Evolutionary conservation across 2,888 invertebrate species (phyloP), one percentile per base, ranked within the genome.

Genomic region (Sarcophaga subvicina): DNA sequence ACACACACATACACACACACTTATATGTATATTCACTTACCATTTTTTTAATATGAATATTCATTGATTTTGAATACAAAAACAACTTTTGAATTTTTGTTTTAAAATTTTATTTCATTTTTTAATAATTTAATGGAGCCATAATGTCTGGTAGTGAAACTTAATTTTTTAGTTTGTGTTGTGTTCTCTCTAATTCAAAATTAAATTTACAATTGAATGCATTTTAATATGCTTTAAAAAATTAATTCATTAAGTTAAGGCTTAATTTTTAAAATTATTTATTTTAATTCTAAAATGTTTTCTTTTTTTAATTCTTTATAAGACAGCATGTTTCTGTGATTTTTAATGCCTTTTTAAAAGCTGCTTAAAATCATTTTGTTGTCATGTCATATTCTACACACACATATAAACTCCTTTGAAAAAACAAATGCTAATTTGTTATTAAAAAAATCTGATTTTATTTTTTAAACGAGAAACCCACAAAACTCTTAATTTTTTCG

Each of bases 351-450:
- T 77, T 69, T 82, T 80, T 80, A 86, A 86, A 80, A 86, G 75
- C 85, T 60, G 75, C 80, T 83, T 83, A 76, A 86, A 86, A 86
- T 86, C 79, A 80, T 76, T 86, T 80, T 76, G 86, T 86, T 86
- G 86, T 86, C 86, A 86, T 86, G 86, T 83, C 76, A 70, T 17
- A 54, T 71, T 78, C 66, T 75, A 54, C 63, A 37, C 17, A 20
- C 54, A 20, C 54, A 14, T 80, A 37, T 54, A 54, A 2, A 54
- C 12, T 14, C 14, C 5, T 54, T 54, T 54, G 54, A 17, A 54
- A 54, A 54, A 49, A 27, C 1, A 72, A 75, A 86, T 86, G 78
- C 59, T 78, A 86, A 86, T 83, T 80, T 80, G 69, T 73, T 81
- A 14, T 49, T 14, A 49, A 49, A 67, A 54, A 69, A 69, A 49